Base-by-base conservation (phyloP, 2,888 invertebrate genomes). In the Stictocephala bisonia region DNA sequence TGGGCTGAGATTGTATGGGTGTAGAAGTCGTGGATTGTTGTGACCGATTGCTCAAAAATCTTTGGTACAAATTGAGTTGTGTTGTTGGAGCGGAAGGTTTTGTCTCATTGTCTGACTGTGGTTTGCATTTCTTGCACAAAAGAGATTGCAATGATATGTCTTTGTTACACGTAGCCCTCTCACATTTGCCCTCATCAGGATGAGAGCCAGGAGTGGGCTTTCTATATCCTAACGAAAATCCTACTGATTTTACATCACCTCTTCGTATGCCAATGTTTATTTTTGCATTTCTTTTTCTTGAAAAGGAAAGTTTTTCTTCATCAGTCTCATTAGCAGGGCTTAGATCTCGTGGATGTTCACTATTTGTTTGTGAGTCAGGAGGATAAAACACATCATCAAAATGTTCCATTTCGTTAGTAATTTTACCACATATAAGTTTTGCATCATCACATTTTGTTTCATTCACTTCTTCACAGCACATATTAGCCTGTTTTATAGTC, bases 201-300 rank as follows among this genome's bases (percentile, higher is more conserved):
- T 70, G 56, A 56, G 56, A 58, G 27, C 70, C 66, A 9, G 69
- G 48, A 18, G 68, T 64, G 24, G 41, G 64, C 22, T 48, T 75
- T 51, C 56, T 41, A 70, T 74, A 74, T 1, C 71, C 71, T 48
- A 72, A 72, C 50, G 60, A 60, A 24, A 74, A 27, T n/a, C 74
- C 71, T 22, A 71, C 74, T 53, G 66, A 69, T 56, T 77, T 77
- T 1, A 76, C 74, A 41, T 77, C 76, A 15, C 78, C 76, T 72
- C 77, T 76, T 60, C 70, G 58, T 24, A 77, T 70, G 3, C 77
- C 77, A 1, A 77, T 51, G 18, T 74, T 72, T 20, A 75, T 48
- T 66, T 78, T 75, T 41, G 73, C 60, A 29, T 73, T 73, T 53
- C 74, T 51, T 66, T 74, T 74, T 35, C 72, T 74, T 6, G 74